Evolutionary conservation across 2,113 vertebrate genomes (phyloP).

Genomic region (Bombycilla garrulus): DNA sequence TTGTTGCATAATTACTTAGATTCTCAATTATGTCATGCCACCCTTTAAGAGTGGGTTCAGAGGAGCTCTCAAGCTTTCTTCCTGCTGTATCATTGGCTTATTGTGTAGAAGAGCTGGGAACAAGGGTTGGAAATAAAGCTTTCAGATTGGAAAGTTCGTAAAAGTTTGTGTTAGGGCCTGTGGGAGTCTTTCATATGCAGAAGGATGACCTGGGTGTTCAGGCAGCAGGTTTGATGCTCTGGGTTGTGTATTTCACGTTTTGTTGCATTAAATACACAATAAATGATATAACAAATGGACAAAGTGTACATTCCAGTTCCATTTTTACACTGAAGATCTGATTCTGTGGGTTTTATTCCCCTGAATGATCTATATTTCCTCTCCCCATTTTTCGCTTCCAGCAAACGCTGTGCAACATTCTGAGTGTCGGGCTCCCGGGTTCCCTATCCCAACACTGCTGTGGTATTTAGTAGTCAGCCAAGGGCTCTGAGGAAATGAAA

Average conservation of each 20-base stretch:
- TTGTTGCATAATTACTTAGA: background rate
- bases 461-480: background rate
- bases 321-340: background rate
- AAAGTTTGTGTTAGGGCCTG: background rate
- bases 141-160: background rate
- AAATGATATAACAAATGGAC: background rate
- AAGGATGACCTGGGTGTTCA: background rate
- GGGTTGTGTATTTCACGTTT: background rate
- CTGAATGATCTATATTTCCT: background rate
- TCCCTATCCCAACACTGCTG: background rate
- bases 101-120: background rate
- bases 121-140: background rate
- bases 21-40: background rate
- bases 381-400: background rate
- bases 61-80: background rate
- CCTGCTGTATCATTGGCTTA: background rate
- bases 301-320: background rate
- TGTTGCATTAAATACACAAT: background rate
- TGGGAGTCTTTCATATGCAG: background rate
- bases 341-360: background rate
- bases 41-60: background rate
- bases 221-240: background rate
- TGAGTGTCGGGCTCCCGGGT: background rate
- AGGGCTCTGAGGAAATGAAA: background rate
- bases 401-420: rapidly evolving